phyloP scores from a whole-genome alignment of 2,888 invertebrate genomes.

The Ichneumon xanthorius region DNA sequence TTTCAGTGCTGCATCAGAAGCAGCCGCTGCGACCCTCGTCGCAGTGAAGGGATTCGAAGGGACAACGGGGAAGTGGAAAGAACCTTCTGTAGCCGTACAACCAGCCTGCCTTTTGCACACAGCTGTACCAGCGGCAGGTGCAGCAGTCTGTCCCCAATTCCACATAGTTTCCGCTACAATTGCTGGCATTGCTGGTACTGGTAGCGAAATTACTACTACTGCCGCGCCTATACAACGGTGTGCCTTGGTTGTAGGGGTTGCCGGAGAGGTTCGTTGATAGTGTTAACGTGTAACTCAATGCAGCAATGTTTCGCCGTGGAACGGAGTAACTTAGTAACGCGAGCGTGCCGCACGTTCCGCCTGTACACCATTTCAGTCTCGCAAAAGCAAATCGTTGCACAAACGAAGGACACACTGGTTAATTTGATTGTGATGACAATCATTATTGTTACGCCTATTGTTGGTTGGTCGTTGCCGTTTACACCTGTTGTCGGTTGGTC shows the following conservation, averaged over 20 bases:
- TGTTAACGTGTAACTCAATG: conserved; percentile 41
- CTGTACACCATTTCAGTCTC: not conserved
- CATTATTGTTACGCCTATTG: not conserved
- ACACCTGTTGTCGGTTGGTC: not conserved
- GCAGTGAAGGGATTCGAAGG: not conserved
- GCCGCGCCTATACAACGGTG: not conserved
- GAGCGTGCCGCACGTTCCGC: not conserved
- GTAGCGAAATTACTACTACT: not conserved
- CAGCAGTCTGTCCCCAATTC: conserved; percentile 38
- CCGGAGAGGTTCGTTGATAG: conserved; percentile 29
- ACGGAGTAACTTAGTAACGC: conserved; percentile 42
- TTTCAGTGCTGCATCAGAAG: conserved; percentile 35
- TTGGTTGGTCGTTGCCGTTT: not conserved
- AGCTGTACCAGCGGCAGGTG: conserved; percentile 1
- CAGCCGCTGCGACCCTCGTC: conserved; percentile 19
- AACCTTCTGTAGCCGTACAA: conserved; percentile 8
- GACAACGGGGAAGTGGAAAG: not conserved
- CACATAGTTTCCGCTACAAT: conserved; percentile 8
- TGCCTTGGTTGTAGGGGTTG: conserved; percentile 10
- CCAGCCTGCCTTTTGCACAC: not conserved
- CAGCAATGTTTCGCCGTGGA: conserved; percentile 23
- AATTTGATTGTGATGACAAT: not conserved
- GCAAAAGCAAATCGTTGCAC: not conserved
- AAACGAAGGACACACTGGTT: not conserved
- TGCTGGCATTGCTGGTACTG: not conserved